Percentiles rank a stretch among this genome's conserved stretches.
Evolutionary conservation across 2,113 vertebrate genomes (phyloP).

Genomic region (Nesogale talazaci): DNA sequence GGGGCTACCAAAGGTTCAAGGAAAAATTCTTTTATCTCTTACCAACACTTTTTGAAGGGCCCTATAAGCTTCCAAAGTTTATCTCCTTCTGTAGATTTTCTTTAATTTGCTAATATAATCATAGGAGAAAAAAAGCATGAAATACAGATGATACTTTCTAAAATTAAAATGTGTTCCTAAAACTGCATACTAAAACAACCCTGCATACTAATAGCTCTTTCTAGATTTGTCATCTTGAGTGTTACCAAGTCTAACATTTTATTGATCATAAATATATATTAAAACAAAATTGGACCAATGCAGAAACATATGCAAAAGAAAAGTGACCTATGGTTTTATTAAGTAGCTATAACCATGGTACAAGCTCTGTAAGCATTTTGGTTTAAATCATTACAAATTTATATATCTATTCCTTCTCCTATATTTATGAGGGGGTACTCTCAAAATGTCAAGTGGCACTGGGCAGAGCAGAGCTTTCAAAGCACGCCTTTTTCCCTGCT

Average conservation of each 20-base stretch:
- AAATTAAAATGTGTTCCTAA: not conserved
- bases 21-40: too few species aligned
- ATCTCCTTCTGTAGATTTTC: not conserved
- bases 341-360: not conserved
- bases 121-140: slow-evolving; percentile 3
- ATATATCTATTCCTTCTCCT: not conserved
- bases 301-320: slow-evolving; percentile 26
- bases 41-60: too few species aligned
- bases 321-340: not conserved
- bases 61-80: too few species aligned
- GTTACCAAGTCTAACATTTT: not conserved
- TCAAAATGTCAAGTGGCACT: too few species aligned
- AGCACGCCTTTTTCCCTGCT: too few species aligned
- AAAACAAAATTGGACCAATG: not conserved
- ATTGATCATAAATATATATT: not conserved
- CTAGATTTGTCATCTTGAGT: not conserved
- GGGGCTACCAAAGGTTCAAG: not conserved
- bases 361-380: not conserved
- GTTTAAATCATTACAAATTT: not conserved
- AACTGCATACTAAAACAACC: not conserved
- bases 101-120: not conserved
- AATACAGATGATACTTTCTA: not conserved
- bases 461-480: too few species aligned
- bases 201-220: not conserved
- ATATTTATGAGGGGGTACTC: too few species aligned